phyloP scores from a whole-genome alignment of 2,797 vertebrate species.

The Leucoraja ocellata region DNA sequence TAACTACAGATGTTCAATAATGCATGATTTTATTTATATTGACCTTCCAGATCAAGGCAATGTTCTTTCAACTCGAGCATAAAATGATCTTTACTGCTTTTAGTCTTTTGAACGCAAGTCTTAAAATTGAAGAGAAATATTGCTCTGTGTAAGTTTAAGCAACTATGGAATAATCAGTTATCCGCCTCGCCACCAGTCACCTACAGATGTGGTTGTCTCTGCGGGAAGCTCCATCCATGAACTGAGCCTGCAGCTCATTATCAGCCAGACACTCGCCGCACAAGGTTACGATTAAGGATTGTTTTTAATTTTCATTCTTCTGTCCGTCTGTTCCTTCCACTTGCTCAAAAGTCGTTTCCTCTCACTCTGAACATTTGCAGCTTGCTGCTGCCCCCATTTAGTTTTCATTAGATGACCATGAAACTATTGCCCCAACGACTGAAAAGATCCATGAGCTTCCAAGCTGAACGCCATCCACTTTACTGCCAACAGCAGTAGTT shows the following conservation, averaged over 20 bases:
- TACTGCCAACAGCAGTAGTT: background rate
- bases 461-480: background rate
- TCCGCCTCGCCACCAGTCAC: background rate
- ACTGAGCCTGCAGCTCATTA: background rate
- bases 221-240: background rate
- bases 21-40: background rate
- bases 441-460: background rate
- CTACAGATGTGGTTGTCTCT: background rate
- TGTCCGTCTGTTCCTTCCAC: background rate
- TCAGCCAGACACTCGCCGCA: background rate
- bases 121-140: background rate
- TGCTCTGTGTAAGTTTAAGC: background rate
- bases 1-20: background rate
- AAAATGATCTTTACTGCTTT: background rate
- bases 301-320: background rate
- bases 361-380: background rate
- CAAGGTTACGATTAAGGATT: conserved; percentile 19
- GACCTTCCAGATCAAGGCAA: background rate
- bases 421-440: background rate
- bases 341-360: background rate
- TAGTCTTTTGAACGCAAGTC: background rate
- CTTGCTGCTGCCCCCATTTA: background rate
- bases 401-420: conserved; percentile 8
- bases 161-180: background rate
- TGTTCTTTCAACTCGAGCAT: background rate